Evolutionary conservation across 2,113 vertebrate genomes (phyloP).

Genomic region (Scopus umbretta): DNA sequence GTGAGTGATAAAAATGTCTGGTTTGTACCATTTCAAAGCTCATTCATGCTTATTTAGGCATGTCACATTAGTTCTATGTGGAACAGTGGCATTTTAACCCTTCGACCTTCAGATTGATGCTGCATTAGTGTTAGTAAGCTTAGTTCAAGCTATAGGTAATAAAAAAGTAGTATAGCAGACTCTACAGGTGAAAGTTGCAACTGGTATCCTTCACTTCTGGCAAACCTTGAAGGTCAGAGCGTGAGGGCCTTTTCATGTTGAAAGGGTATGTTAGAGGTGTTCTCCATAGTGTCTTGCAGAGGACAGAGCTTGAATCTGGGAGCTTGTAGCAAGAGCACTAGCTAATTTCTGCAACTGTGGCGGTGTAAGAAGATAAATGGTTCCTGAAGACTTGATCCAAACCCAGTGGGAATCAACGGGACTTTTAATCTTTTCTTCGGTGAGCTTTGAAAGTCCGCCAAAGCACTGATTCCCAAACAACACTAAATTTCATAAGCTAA

Average conservation of each 20-base stretch:
- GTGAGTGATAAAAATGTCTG: neutral
- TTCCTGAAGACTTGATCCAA: neutral
- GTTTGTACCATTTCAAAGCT: neutral
- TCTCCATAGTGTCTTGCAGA: neutral
- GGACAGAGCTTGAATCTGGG: neutral
- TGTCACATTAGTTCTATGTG: neutral
- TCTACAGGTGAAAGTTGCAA: neutral
- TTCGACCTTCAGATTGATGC: neutral
- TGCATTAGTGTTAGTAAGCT: neutral
- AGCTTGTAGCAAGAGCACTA: neutral
- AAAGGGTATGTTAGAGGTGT: rapidly evolving
- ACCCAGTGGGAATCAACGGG: neutral
- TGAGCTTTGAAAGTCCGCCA: neutral
- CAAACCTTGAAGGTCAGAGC: neutral
- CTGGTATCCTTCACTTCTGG: neutral
- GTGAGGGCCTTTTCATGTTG: neutral
- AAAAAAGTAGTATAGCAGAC: neutral
- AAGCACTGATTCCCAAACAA: neutral
- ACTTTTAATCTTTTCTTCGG: neutral
- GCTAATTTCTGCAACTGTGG: neutral
- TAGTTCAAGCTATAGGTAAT: neutral
- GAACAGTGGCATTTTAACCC: neutral
- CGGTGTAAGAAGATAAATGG: neutral
- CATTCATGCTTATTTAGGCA: neutral
- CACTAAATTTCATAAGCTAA: neutral